Evolutionary conservation across 2,797 vertebrate genomes (phyloP), one percentile per base, ranked within the genome.

Genomic region (Eulemur mongoz): DNA sequence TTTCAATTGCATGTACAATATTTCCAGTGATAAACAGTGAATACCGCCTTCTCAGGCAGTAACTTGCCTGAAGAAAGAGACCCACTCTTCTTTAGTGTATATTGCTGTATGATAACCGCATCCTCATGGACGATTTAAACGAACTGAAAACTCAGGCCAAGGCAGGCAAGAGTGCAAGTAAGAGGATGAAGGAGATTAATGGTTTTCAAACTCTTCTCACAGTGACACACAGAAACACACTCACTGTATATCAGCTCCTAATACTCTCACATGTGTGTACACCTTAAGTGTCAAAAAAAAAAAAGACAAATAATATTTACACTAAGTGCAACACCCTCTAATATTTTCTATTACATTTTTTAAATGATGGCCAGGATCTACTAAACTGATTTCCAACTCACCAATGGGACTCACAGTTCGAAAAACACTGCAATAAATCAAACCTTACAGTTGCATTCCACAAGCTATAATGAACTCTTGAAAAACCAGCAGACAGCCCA

Each of bases 391-490:
- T 94, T 84, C 72, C 83, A 94, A 76, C 25, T 70, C 89, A 89
- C 43, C 50, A 30, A 15, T 12, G 40, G 25, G n/a, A 93, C 12
- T 52, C 89, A 45, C n/a, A 25, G 59, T 45, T 52, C 83, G 85
- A 83, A 89, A 94, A 73, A 70, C 84, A 94, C n/a, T 86, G 69
- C 45, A 59, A 57, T 32, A 78, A 76, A 83, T 59, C 65, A 89
- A 91, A 94, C 30, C 45, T 65, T 73, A 82, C 23, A 70, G 38
- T 2, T 82, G 48, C 25, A 89, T 90, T 75, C 54, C 78, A 69
- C 48, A 93, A 92, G 43, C 50, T 89, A 81, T 93, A 69, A 72
- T 0, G 32, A 69, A 30, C 61, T 9, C 50, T 67, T 84, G 48
- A 89, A 92, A 85, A 67, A 52, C 7, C 25, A 90, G 43, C 7